Evolutionary conservation across 2,888 invertebrate genomes (phyloP), one percentile per base, ranked within the genome.

Genomic region (Chorisops tibialis): DNA sequence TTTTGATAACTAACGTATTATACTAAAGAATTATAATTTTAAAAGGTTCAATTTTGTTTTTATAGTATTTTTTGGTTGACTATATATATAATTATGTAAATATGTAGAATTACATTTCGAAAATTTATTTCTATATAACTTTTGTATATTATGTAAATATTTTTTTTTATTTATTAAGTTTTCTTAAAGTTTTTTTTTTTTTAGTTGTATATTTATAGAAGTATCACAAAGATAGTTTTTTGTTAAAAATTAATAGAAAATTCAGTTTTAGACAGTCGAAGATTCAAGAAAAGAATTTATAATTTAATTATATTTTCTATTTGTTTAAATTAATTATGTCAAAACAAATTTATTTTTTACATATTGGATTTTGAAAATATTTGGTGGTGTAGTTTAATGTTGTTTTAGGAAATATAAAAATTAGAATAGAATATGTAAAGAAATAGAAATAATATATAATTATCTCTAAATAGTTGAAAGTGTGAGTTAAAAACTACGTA

Each of bases 211-310:
- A 14, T 56, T 39, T 45, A 63, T 60, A 63, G 63, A 63, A 63
- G 63, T 63, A 63, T 63, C 63, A 63, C 63, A 63, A 63, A 63
- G 63, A 63, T 63, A 63, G 63, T 59, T 60, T 56, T 43, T 56
- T 56, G 30, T 43, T 56, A 43, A 30, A n/a, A 39, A 39, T 41
- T 39, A 22, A 48, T 48, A 22, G n/a, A n/a, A 24, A 43, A 45
- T 56, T 56, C 45, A 45, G 14, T 45, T 56, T 16, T 43, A 14
- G 56, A 56, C 56, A 56, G 56, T 56, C 56, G 56, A 45, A 45
- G 30, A 30, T 52, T n/a, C 38, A 19, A 39, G 12, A 39, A 35
- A 35, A 14, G 9, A 50, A 48, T 48, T 21, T 48, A 48, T 22
- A 48, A 22, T 22, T 4, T 30, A 30, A 30, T 30, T 2, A 30